A percentile compares a stretch with the other conserved stretches of the same genome.
These are phyloP conservation scores for Julus scandinavius DNA, from an alignment of 2,888 invertebrate species.

Conservation along the genomic window DNA sequence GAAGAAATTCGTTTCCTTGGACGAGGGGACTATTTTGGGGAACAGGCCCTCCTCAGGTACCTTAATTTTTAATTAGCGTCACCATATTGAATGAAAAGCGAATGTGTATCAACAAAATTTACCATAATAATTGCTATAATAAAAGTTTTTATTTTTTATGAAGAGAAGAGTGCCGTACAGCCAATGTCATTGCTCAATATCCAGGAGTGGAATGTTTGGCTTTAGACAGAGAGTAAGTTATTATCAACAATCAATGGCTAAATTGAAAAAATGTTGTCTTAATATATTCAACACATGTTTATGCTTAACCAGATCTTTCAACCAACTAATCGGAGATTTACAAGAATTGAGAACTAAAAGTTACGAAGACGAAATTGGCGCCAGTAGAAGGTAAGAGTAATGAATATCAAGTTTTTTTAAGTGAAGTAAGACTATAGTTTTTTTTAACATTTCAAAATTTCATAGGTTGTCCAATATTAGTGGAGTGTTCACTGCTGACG, in stretches of 20 bases:
- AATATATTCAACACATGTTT: too few species aligned
- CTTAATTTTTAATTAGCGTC: not conserved
- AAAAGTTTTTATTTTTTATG: not conserved
- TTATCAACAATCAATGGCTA: too few species aligned
- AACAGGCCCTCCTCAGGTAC: conserved; percentile 80
- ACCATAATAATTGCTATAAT: not conserved
- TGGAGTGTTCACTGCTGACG: conserved; percentile 62
- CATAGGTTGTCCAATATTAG: conserved; percentile 1
- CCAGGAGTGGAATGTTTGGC: conserved; percentile 85
- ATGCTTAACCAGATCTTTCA: conserved; percentile 72
- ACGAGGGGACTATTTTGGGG: conserved; percentile 88
- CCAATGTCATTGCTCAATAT: conserved; percentile 86
- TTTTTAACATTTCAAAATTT: not conserved
- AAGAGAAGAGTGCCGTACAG: conserved; percentile 82
- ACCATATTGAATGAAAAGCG: too few species aligned
- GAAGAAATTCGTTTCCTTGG: conserved; percentile 76
- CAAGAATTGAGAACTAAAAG: conserved; percentile 79
- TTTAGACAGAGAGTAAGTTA: conserved; percentile 80
- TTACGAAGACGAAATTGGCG: conserved; percentile 75
- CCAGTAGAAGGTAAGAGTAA: conserved; percentile 63
- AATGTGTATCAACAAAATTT: not conserved
- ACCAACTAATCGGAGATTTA: conserved; percentile 83
- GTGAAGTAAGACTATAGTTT: not conserved
- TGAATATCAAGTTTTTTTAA: not conserved
- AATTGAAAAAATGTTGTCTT: not conserved